Evolutionary conservation across 2,113 vertebrate genomes (phyloP).

Genomic region (Brachyistius frenatus): DNA sequence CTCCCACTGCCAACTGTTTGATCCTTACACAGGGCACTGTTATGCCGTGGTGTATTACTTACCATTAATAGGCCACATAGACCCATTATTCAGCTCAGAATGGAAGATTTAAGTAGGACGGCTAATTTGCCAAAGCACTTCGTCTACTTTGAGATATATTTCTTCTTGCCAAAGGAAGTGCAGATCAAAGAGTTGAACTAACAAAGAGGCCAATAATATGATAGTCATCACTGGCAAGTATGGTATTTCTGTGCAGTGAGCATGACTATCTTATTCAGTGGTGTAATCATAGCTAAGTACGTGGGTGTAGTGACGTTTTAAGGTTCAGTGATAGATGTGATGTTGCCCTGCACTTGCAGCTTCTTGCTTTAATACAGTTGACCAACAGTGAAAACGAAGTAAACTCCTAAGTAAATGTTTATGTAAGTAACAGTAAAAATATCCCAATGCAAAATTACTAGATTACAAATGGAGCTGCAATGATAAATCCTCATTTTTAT

Average conservation of each 20-base stretch:
- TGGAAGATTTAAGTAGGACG: conserved; percentile 28
- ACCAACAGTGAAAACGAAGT: neutral
- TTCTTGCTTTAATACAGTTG: neutral
- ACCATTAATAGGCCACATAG: conserved; percentile 22
- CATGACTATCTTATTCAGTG: neutral
- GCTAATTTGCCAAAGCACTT: conserved; percentile 27
- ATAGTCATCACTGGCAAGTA: neutral
- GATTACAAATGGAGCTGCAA: neutral
- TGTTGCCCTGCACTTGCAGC: neutral
- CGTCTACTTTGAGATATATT: conserved; percentile 26
- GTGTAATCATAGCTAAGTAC: neutral
- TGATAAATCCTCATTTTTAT: neutral
- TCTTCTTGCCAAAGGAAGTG: conserved; percentile 16
- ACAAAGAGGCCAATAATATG: conserved; percentile 11
- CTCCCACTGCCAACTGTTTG: conserved; percentile 27
- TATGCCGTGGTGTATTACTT: conserved; percentile 16
- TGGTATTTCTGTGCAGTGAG: conserved; percentile 3
- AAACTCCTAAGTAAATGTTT: neutral
- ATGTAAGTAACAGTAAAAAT: no score
- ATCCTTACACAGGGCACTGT: conserved; percentile 21
- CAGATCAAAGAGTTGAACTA: conserved; percentile 30
- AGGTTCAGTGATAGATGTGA: neutral
- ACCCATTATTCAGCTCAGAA: conserved; percentile 23
- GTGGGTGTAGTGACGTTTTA: neutral
- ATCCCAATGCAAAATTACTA: neutral